Conservation (phyloP, 2,888 invertebrate genomes). For the Hymenopus coronatus region DNA sequence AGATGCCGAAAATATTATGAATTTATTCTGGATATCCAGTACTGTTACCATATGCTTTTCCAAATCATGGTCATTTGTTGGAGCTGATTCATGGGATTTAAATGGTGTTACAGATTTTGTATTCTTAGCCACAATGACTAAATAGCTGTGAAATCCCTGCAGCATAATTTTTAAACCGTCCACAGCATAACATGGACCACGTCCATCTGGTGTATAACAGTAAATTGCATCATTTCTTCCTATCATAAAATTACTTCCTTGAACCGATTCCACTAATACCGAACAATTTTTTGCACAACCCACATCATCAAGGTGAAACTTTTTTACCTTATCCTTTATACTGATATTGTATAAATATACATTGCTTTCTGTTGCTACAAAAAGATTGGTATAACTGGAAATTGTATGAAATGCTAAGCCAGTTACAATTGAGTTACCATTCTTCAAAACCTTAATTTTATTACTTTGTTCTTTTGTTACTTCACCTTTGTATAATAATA, state of each 20-base stretch:
- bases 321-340: constrained; percentile 70
- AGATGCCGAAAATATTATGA: constrained; percentile 81
- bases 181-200: constrained; percentile 91
- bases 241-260: constrained; percentile 81
- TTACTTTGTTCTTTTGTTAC: constrained; percentile 72
- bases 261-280: constrained; percentile 69
- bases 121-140: constrained; percentile 71
- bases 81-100: background rate
- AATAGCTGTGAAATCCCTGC: constrained; percentile 86
- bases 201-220: constrained; percentile 91
- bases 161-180: constrained; percentile 85
- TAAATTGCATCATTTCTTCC: constrained; percentile 89
- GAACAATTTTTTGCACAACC: constrained; percentile 67
- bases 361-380: constrained; percentile 74
- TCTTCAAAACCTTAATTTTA: constrained; percentile 69
- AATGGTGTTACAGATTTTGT: constrained; percentile 18
- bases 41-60: constrained; percentile 70
- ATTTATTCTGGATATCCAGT: constrained; percentile 92
- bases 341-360: constrained; percentile 74
- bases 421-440: constrained; percentile 68
- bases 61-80: background rate
- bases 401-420: constrained; percentile 72
- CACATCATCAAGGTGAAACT: constrained; percentile 54
- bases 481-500: too few species aligned
- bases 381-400: constrained; percentile 64